Base-by-base conservation (phyloP, 2,113 vertebrate species). In the Neogobius melanostomus region DNA sequence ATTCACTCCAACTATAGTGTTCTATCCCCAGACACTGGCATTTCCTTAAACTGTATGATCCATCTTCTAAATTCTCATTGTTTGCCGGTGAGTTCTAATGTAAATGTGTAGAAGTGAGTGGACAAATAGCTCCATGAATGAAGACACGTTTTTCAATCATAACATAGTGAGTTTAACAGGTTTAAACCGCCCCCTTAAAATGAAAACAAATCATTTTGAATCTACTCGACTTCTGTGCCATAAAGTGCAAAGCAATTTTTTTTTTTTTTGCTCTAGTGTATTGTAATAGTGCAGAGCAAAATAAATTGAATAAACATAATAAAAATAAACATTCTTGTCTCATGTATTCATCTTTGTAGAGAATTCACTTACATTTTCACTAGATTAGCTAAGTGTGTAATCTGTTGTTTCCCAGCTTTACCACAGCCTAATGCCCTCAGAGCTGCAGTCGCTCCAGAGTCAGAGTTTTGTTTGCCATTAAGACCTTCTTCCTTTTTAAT, bases 401-500 rank as follows among this genome's bases (percentile, higher is more conserved):
- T 16, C 53, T 56, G 53, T 21, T 28, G 21, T 56, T 56, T 10
- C 17, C 15, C 28, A 36, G 28, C 28, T 36, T 36, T 36, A 36
- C 8, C n/a, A 17, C 17, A 14, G 8, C 53, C 15, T 47, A 47
- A 47, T 72, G 44, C 50, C 53, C 71, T 80, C 43, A 82, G 54
- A 67, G 60, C 4, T 80, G 67, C n/a, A 81, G 66, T 28, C 42
- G 11, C 47, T 74, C 16, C 62, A 71, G 47, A 64, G 61, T 54
- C 53, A 65, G 10, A 15, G 64, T 71, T 46, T 65, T 50, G 66
- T 71, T 80, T 44, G 47, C 12, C 3, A 77, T 52, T 21, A 74
- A 54, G 46, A 56, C 12, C 46, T 69, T 82, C 67, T 74, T 76
- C 47, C 60, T 76, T 66, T 79, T 75, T 68, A 76, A 67, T 77